These are phyloP conservation scores for Enteromius viviparus DNA, from an alignment of 2,797 vertebrate genomes.

Conservation along the genomic window DNA sequence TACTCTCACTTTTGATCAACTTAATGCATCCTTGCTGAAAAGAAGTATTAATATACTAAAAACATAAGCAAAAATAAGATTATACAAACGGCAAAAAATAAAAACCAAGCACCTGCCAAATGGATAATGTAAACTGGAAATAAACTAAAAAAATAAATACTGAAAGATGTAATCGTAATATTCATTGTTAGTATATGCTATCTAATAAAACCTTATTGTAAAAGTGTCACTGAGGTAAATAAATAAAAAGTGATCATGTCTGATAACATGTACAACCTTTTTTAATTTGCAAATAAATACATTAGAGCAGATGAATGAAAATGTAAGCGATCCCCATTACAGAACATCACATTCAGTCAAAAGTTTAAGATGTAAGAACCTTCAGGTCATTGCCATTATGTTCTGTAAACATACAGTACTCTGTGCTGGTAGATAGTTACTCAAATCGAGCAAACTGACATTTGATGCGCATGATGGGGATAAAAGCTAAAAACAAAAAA, in stretches of 20 bases:
- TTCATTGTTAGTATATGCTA: not conserved
- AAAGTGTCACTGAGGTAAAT: not conserved
- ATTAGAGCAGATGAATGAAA: constrained; percentile 12
- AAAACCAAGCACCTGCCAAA: not conserved
- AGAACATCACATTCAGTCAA: constrained; percentile 2
- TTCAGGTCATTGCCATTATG: not conserved
- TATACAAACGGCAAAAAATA: not conserved
- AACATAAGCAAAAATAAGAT: not conserved
- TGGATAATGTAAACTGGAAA: not conserved
- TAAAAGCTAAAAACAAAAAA: not conserved
- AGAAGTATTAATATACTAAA: not conserved
- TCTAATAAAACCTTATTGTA: too few species aligned
- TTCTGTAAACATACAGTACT: constrained; percentile 28
- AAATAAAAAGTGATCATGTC: not conserved
- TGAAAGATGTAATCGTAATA: not conserved
- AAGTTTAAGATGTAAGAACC: not conserved
- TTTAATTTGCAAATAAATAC: constrained; percentile 42
- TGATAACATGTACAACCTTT: not conserved
- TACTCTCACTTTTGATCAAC: not conserved
- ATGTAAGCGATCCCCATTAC: not conserved
- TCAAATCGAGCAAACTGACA: not conserved
- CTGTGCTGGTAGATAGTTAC: constrained; percentile 23
- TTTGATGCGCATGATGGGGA: not conserved
- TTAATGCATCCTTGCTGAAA: not conserved
- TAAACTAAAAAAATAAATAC: not conserved